phyloP scores from a whole-genome alignment of 2,113 vertebrate species.

The Camarhynchus parvulus region DNA sequence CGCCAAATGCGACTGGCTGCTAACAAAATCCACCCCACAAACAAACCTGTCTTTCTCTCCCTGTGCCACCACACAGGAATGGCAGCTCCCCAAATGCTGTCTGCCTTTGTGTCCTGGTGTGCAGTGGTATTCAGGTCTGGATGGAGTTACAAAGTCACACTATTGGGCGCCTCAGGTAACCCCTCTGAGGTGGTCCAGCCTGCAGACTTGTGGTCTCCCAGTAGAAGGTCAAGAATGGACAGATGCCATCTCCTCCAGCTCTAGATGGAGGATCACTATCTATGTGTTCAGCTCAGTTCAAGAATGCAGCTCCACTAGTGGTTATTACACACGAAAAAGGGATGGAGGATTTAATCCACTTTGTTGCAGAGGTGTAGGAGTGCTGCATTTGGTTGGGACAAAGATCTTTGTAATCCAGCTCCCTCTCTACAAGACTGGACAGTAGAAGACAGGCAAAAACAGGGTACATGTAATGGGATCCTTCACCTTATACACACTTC shows the following conservation, averaged over 20 bases:
- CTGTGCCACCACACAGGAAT: conserved; percentile 49
- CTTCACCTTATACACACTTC: neutral
- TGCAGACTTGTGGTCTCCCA: conserved; percentile 34
- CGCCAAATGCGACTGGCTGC: conserved; percentile 33
- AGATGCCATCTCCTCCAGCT: conserved; percentile 6
- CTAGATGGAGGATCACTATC: neutral
- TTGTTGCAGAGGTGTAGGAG: neutral
- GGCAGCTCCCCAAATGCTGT: conserved; percentile 52
- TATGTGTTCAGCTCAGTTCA: neutral
- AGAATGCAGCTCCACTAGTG: neutral
- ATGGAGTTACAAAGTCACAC: conserved; percentile 38
- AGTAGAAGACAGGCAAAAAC: neutral
- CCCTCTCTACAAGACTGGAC: neutral
- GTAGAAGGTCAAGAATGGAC: neutral
- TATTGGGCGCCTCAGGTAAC: conserved; percentile 50
- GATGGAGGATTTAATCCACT: neutral
- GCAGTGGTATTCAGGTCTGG: neutral
- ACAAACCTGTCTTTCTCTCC: conserved; percentile 66
- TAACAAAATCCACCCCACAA: conserved; percentile 51
- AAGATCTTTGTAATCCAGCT: neutral
- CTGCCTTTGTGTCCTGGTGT: conserved; percentile 52
- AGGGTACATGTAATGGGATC: neutral
- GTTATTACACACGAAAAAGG: neutral
- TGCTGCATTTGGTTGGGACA: neutral
- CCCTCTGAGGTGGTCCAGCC: conserved; percentile 45